These are phyloP conservation scores for Botia almorhae DNA, from an alignment of 2,797 vertebrate species.

Conservation along the genomic window DNA sequence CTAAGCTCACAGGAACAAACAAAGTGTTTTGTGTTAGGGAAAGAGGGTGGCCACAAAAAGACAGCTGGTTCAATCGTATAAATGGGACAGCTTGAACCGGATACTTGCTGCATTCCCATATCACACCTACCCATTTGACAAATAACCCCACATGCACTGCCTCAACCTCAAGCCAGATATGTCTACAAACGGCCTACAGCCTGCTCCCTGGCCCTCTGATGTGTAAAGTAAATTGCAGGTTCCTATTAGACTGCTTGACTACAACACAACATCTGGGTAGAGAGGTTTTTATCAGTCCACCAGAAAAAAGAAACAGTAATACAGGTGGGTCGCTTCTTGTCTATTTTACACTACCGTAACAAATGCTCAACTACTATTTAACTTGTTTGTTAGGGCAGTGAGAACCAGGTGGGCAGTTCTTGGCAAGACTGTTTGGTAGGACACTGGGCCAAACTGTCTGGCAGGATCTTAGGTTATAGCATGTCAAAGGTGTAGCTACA, in stretches of 20 bases:
- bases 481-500: not conserved
- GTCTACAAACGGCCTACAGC: not conserved
- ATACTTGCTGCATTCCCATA: not conserved
- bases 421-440: not conserved
- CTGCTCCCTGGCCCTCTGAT: not conserved
- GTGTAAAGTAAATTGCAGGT: not conserved
- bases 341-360: not conserved
- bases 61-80: not conserved
- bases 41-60: not conserved
- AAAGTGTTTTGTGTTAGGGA: constrained; percentile 1
- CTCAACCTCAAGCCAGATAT: not conserved
- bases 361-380: no score
- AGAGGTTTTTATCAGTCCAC: not conserved
- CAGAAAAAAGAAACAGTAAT: not conserved
- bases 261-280: not conserved
- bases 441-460: no score
- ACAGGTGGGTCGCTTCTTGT: not conserved
- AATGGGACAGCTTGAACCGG: not conserved
- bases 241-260: not conserved
- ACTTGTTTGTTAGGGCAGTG: no score
- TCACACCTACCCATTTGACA: not conserved
- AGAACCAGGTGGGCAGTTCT: not conserved
- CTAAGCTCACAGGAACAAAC: constrained; percentile 10
- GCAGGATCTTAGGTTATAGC: not conserved
- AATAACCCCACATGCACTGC: not conserved